Percentiles rank a stretch among this genome's conserved stretches.
These are phyloP conservation scores for Passer montanus DNA, from an alignment of 2,113 vertebrate species.

Conservation along the genomic window DNA sequence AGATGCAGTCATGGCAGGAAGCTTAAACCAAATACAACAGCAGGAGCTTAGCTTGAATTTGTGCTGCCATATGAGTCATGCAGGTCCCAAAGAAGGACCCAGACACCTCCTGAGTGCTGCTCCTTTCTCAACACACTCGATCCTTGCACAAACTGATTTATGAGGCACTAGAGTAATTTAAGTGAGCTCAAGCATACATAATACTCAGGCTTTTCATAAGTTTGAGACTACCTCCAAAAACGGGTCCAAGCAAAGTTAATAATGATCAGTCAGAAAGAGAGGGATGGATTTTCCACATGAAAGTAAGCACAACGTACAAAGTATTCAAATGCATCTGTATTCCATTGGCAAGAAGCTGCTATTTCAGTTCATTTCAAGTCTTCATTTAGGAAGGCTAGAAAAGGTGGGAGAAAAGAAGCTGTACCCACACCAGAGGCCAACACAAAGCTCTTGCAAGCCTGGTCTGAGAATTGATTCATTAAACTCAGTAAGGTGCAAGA, in stretches of 20 bases:
- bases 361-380: not conserved
- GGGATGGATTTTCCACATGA: not conserved
- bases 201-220: not conserved
- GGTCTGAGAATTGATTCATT: not conserved
- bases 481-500: not conserved
- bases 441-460: not conserved
- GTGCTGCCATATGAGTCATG: not conserved
- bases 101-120: not conserved
- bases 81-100: not conserved
- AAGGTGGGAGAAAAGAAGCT: not conserved
- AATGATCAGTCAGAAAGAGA: not conserved
- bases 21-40: not conserved
- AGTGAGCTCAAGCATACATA: not conserved
- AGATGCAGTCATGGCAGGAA: not conserved
- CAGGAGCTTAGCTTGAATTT: not conserved
- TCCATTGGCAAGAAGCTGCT: not conserved
- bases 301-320: not conserved
- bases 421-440: not conserved
- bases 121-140: not conserved
- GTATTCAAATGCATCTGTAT: not conserved
- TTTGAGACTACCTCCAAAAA: not conserved
- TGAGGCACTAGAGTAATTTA: not conserved
- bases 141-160: not conserved
- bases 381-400: not conserved
- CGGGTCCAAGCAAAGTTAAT: not conserved